Evolutionary conservation across 2,888 invertebrate genomes (phyloP), one percentile per base, ranked within the genome.

Genomic region (Bedellia somnulentella): DNA sequence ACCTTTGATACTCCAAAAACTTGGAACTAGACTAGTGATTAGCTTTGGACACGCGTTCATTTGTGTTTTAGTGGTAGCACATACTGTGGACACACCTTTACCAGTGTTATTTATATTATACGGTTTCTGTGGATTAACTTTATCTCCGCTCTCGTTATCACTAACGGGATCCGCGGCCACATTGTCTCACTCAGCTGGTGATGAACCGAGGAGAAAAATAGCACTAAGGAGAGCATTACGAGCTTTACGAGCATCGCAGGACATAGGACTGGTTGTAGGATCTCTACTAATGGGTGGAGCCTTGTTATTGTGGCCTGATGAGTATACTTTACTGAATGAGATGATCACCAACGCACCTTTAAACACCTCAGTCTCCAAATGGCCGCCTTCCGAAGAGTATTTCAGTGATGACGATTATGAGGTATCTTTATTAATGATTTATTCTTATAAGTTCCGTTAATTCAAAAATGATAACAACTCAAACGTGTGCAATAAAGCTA

Each of bases 41-140:
- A 60, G 79, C 54, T 39, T 62, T 71, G 47, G 80, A 23, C 80
- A 83, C 45, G 44, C 75, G 16, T 55, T 80, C 3, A 76, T 85
- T 12, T 78, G 79, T 29, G 46, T 83, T 9, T 79, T 87, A 30
- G 66, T 86, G 27, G 63, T 78, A 2, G 79, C 81, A 22, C 86
- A 86, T 44, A 63, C 60, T 1, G 52, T 70, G 12, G 58, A 54
- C 1, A 64, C 63, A 13, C 71, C 73, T 1, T 37, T 67, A 2
- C n/a, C 63, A 5, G 49, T 71, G 10, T 44, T 75, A 15, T 48
- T 70, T 2, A 51, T 54, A n/a, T 43, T 75, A 15, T 75, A 73
- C 33, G 70, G 57, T 3, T 39, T 66, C 11, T 68, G 68, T 40
- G 88, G 88, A 1, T 40, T 82, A 2, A 56, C 79, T 33, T 62